Evolutionary conservation across 2,797 vertebrate species (phyloP).

Genomic region (Masticophis lateralis): DNA sequence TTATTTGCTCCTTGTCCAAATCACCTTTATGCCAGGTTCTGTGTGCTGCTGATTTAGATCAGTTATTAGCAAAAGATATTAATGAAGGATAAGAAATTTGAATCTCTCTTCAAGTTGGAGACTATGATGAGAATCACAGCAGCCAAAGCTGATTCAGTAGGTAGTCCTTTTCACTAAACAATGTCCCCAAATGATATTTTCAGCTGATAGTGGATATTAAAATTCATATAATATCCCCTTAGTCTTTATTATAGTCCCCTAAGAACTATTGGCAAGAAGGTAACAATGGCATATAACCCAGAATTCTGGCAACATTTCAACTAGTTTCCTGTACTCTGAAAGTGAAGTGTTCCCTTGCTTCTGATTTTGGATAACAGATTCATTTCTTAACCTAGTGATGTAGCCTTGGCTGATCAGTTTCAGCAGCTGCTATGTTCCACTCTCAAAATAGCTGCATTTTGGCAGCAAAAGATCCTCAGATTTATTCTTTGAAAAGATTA

Average conservation of each 20-base stretch:
- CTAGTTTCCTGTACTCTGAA: constrained; percentile 49
- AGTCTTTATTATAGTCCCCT: constrained; percentile 12
- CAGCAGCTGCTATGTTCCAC: constrained; percentile 46
- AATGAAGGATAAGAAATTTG: background rate
- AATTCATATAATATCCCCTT: constrained; percentile 10
- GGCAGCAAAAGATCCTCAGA: constrained; percentile 48
- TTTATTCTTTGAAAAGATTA: constrained; percentile 70
- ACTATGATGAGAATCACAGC: background rate
- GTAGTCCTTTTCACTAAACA: background rate
- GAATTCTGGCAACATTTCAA: constrained; percentile 36
- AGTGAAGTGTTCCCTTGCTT: constrained; percentile 53
- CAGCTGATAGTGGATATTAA: constrained; percentile 22
- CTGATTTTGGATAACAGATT: constrained; percentile 49
- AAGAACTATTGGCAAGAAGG: constrained; percentile 17
- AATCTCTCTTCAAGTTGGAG: background rate
- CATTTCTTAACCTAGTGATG: constrained; percentile 34
- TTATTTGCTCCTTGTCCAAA: background rate
- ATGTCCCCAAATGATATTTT: constrained; percentile 13
- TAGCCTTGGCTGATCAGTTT: constrained; percentile 38
- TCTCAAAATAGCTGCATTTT: constrained; percentile 34
- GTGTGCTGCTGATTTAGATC: background rate
- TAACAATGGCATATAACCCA: constrained; percentile 2
- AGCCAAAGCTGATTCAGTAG: background rate
- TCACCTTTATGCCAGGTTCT: background rate
- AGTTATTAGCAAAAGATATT: background rate